Percentiles rank a stretch among this genome's conserved stretches.
Conservation (phyloP, 2,888 invertebrate species). For the Strigamia crassipes region DNA sequence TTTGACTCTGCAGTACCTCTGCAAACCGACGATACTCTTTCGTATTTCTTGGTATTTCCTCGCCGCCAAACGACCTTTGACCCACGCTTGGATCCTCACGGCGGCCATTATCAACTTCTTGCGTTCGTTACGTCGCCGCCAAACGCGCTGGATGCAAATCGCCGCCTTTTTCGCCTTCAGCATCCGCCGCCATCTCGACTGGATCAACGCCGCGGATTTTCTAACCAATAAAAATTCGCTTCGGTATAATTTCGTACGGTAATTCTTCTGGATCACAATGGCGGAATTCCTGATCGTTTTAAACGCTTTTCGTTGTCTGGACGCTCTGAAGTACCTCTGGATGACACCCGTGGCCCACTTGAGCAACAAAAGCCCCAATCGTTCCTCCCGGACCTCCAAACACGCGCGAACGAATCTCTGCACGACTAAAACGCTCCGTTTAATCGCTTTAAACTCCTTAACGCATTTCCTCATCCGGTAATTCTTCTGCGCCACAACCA, state of each 20-base stretch:
- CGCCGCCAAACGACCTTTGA: slow-evolving; percentile 23
- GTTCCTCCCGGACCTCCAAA: neutral
- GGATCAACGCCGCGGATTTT: neutral
- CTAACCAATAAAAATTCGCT: slow-evolving; percentile 49
- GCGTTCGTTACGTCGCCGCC: neutral
- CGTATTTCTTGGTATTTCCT: neutral
- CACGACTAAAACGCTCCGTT: neutral
- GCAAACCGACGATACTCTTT: neutral
- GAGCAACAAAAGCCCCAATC: neutral
- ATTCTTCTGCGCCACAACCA: neutral
- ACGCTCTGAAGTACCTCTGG: neutral
- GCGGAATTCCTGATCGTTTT: neutral
- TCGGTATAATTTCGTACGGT: neutral
- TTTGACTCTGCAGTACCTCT: neutral
- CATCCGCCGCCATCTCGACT: neutral
- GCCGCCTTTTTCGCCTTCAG: neutral
- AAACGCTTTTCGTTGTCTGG: neutral
- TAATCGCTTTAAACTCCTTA: neutral
- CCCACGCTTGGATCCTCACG: slow-evolving; percentile 51
- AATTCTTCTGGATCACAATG: slow-evolving; percentile 48
- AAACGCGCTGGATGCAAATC: neutral
- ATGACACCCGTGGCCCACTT: slow-evolving; percentile 2
- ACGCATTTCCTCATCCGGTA: neutral
- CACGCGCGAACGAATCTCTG: neutral
- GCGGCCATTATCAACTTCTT: slow-evolving; percentile 45